phyloP scores from a whole-genome alignment of 2,797 vertebrate genomes.

The Spheniscus humboldti region DNA sequence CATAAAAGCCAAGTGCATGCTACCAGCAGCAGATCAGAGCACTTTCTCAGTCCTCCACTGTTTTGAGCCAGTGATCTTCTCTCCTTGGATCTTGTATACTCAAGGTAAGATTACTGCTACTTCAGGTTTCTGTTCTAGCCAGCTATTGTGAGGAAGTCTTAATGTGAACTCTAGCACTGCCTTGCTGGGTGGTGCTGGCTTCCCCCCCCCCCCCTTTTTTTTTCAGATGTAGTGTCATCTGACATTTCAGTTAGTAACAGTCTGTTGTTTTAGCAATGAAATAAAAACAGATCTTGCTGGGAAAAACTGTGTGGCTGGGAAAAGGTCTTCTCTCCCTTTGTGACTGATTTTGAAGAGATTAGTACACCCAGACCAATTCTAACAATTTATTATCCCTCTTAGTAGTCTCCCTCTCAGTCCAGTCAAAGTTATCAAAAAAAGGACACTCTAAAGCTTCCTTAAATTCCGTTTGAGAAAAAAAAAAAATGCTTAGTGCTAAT shows the following conservation, averaged over 20 bases:
- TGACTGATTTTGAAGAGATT: conserved; percentile 8
- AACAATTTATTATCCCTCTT: conserved; percentile 40
- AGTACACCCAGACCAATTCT: neutral
- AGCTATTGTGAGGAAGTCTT: conserved; percentile 23
- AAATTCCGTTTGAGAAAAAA: conserved; percentile 49
- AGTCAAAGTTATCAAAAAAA: conserved; percentile 43
- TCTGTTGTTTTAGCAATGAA: conserved; percentile 73
- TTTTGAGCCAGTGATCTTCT: conserved; percentile 75
- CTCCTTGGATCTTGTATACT: conserved; percentile 71
- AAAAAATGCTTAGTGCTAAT: conserved; percentile 40
- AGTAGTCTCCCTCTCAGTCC: conserved; percentile 17
- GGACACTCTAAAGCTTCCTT: conserved; percentile 58
- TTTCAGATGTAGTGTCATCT: conserved; percentile 61
- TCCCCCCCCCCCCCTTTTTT: neutral
- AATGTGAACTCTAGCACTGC: conserved; percentile 22
- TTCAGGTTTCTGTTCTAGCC: conserved; percentile 48
- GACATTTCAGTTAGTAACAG: conserved; percentile 73
- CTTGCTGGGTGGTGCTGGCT: conserved; percentile 44
- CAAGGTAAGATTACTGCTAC: conserved; percentile 81
- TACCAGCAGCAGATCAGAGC: conserved; percentile 82
- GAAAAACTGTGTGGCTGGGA: conserved; percentile 58
- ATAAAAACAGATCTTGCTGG: conserved; percentile 68
- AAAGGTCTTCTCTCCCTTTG: conserved; percentile 39
- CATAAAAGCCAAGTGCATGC: conserved; percentile 93
- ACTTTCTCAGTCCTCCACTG: conserved; percentile 76